phyloP scores from a whole-genome alignment of 2,888 invertebrate genomes.

The Chironomus tentans region DNA sequence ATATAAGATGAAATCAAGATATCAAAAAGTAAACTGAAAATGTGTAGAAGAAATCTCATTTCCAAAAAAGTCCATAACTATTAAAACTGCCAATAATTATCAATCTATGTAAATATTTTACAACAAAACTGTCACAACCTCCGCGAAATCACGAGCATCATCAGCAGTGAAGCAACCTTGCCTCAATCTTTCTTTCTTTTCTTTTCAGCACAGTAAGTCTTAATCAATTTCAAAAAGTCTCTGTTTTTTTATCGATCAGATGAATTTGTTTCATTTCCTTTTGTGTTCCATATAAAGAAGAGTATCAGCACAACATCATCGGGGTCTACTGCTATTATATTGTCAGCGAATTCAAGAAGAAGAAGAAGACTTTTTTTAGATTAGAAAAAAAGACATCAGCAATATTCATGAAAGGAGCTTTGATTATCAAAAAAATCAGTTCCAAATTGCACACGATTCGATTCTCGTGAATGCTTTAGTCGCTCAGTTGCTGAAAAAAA shows the following conservation, averaged over 20 bases:
- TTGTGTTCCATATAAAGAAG: not conserved
- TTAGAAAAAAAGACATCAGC: not conserved
- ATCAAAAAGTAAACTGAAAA: too few relatives aligned
- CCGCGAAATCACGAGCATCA: too few relatives aligned
- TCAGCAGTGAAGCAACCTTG: not conserved
- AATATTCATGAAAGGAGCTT: not conserved
- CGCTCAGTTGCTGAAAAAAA: conserved; percentile 4
- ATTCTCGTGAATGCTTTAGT: conserved; percentile 4
- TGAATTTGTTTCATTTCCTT: not conserved
- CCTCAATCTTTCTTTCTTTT: not conserved
- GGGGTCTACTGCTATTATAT: too few relatives aligned
- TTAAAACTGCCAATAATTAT: too few relatives aligned
- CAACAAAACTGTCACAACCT: too few relatives aligned
- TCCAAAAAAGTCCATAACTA: too few relatives aligned
- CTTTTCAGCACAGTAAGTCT: not conserved
- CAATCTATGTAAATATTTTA: too few relatives aligned
- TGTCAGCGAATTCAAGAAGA: too few relatives aligned
- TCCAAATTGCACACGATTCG: conserved; percentile 7
- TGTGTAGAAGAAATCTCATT: too few relatives aligned
- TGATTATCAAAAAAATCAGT: not conserved
- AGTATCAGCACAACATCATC: too few relatives aligned
- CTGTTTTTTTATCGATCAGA: not conserved
- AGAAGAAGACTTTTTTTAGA: not conserved
- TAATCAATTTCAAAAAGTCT: not conserved
- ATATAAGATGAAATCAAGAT: too few relatives aligned